Evolutionary conservation across 2,888 invertebrate species (phyloP).

Genomic region (Ectemnius lituratus): DNA sequence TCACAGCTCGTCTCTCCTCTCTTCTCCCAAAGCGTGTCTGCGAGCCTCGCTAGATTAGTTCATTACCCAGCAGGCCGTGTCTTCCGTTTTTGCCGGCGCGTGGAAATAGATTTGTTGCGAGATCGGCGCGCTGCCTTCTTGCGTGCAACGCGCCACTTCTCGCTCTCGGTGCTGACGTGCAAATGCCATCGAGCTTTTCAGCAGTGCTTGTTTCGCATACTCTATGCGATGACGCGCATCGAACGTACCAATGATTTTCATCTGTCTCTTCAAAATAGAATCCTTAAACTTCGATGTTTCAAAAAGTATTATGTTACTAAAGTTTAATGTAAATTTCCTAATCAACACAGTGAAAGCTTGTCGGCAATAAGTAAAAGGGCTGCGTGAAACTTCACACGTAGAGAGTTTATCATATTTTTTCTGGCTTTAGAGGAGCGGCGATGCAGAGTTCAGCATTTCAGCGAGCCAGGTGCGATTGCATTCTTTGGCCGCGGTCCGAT

Average conservation of each 20-base stretch:
- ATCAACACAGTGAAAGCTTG: too few relatives aligned
- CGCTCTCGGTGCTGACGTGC: slow-evolving; percentile 11
- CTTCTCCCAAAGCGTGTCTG: slow-evolving; percentile 9
- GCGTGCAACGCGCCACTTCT: slow-evolving; percentile 39
- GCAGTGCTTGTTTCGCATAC: neutral
- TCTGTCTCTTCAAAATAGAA: too few relatives aligned
- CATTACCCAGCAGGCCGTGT: slow-evolving; percentile 73
- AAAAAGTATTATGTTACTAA: too few relatives aligned
- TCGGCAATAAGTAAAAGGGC: too few relatives aligned
- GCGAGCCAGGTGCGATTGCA: neutral
- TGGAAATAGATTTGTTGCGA: slow-evolving; percentile 75
- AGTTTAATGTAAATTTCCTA: too few relatives aligned
- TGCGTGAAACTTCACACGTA: too few relatives aligned
- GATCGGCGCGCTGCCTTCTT: slow-evolving; percentile 61
- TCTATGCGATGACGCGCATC: too few relatives aligned
- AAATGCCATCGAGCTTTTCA: neutral
- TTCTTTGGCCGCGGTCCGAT: slow-evolving; percentile 3
- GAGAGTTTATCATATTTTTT: too few relatives aligned
- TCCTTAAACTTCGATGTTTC: too few relatives aligned
- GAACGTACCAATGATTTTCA: too few relatives aligned
- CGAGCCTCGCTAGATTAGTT: slow-evolving; percentile 72
- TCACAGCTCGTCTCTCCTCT: slow-evolving; percentile 14
- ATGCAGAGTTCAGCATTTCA: neutral
- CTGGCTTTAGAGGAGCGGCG: too few relatives aligned
- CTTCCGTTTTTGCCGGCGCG: slow-evolving; percentile 71